A percentile compares a stretch with the other conserved stretches of the same genome.
These are phyloP conservation scores for Prinia subflava DNA, from an alignment of 2,113 vertebrate genomes.

Conservation along the genomic window DNA sequence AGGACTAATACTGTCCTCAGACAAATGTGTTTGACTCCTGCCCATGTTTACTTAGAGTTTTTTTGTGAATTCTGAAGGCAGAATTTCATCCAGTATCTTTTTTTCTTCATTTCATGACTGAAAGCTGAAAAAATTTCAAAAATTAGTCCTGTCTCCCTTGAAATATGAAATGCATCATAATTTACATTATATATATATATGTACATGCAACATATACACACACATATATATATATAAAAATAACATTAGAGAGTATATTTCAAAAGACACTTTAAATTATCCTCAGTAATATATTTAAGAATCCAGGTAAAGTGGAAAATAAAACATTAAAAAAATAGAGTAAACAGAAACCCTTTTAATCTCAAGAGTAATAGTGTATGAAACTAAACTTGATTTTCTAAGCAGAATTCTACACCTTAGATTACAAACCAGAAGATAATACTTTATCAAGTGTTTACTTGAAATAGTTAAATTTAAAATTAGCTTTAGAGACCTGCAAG, in stretches of 20 bases:
- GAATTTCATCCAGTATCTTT: constrained; percentile 30
- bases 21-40: constrained; percentile 17
- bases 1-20: neutral
- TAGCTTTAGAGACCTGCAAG: neutral
- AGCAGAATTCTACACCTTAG: neutral
- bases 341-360: neutral
- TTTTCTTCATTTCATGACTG: constrained; percentile 46
- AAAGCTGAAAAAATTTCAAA: constrained; percentile 52
- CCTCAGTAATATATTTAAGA: neutral
- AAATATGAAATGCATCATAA: constrained; percentile 30
- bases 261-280: constrained; percentile 1
- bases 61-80: neutral
- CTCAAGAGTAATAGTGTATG: neutral
- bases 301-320: neutral
- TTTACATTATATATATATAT: constrained; percentile 13
- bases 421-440: neutral
- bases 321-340: neutral
- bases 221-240: neutral
- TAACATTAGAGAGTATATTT: neutral
- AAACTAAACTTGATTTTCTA: neutral
- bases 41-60: neutral
- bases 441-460: neutral
- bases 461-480: neutral
- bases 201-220: neutral
- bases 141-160: neutral